phyloP scores from a whole-genome alignment of 2,888 invertebrate species.

The Acleris literana region DNA sequence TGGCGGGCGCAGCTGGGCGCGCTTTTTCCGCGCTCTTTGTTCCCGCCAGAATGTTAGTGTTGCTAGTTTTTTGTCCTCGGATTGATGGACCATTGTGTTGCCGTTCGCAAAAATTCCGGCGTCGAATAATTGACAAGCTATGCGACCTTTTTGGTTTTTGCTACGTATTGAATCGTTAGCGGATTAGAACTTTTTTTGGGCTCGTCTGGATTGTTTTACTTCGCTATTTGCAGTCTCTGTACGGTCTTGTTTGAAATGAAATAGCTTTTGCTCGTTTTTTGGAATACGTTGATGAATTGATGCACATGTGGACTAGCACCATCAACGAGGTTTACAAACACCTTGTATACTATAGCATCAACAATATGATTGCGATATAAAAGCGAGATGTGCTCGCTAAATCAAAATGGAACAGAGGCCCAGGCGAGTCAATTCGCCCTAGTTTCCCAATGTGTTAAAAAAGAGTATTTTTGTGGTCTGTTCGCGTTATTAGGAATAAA shows the following conservation, averaged over 20 bases:
- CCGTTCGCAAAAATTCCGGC: slow-evolving; percentile 66
- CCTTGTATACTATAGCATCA: no score
- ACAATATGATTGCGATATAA: no score
- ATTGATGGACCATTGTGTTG: slow-evolving; percentile 79
- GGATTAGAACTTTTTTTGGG: slow-evolving; percentile 62
- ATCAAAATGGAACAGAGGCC: no score
- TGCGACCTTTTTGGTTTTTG: slow-evolving; percentile 50
- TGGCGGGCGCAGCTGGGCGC: slow-evolving; percentile 42
- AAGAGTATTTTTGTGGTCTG: no score
- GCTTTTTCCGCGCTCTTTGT: slow-evolving; percentile 62
- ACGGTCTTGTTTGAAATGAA: slow-evolving; percentile 17
- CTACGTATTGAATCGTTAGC: slow-evolving; percentile 60
- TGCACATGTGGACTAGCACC: no score
- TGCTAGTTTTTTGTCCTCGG: slow-evolving; percentile 63
- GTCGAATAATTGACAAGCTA: slow-evolving; percentile 73
- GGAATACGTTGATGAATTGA: no score
- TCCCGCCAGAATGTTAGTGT: slow-evolving; percentile 60
- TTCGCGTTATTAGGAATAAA: no score
- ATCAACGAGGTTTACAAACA: no score
- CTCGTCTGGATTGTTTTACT: slow-evolving; percentile 40
- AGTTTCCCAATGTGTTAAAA: no score
- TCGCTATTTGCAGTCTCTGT: slow-evolving; percentile 25
- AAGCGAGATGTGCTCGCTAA: no score
- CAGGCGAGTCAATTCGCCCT: no score
- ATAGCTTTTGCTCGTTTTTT: not conserved